Percentiles rank a stretch among this genome's conserved stretches.
Evolutionary conservation across 2,113 vertebrate genomes (phyloP).

Genomic region (Serilophus lunatus): DNA sequence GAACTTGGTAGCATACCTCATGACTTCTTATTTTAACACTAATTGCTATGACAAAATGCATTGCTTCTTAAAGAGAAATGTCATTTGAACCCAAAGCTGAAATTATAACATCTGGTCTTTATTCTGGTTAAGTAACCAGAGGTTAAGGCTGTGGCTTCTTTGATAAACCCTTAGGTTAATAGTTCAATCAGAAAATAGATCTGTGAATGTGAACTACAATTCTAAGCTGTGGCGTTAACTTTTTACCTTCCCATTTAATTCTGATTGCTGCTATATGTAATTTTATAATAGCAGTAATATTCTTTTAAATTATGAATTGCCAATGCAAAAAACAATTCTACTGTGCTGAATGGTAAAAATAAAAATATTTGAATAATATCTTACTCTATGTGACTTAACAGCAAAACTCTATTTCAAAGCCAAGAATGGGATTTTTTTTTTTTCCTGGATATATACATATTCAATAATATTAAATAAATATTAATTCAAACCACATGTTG

Average conservation of each 20-base stretch:
- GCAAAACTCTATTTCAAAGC: not conserved
- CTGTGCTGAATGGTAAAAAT: not conserved
- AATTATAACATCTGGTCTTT: not conserved
- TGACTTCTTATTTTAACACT: conserved; percentile 8
- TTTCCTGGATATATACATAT: not conserved
- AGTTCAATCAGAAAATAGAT: not conserved
- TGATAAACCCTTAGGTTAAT: conserved; percentile 11
- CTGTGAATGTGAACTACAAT: not conserved
- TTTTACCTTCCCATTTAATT: not conserved
- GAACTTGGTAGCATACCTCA: not conserved
- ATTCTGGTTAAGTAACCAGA: not conserved
- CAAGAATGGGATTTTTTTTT: not conserved
- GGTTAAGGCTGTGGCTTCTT: not conserved
- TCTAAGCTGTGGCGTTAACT: not conserved
- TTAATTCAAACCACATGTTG: not conserved
- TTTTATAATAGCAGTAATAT: not conserved
- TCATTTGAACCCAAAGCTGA: not conserved
- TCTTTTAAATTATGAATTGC: not conserved
- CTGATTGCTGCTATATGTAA: not conserved
- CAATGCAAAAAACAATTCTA: not conserved
- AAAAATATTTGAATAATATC: not conserved
- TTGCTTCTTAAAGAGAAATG: not conserved
- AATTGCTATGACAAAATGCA: not conserved
- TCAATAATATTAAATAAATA: not conserved
- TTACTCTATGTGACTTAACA: not conserved